A percentile compares a stretch with the other conserved stretches of the same genome.
These are phyloP conservation scores for Helarctos malayanus DNA, from an alignment of 2,797 vertebrate genomes.

Conservation along the genomic window DNA sequence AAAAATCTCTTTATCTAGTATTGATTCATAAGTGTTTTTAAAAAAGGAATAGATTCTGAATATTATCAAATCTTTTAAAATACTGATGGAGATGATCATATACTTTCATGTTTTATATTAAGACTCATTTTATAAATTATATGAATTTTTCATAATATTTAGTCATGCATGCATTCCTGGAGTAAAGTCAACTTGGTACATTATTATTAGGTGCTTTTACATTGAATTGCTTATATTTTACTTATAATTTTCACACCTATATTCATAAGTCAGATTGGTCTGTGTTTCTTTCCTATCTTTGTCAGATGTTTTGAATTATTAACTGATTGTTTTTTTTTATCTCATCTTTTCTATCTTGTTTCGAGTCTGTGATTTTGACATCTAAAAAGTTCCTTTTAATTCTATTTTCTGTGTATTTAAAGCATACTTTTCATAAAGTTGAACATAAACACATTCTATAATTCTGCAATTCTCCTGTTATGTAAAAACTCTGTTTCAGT, in stretches of 20 bases:
- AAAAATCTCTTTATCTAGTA: not conserved
- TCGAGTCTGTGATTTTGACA: conserved; percentile 52
- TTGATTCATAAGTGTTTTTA: conserved; percentile 8
- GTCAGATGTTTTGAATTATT: conserved; percentile 43
- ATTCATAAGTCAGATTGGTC: conserved; percentile 44
- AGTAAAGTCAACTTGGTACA: conserved; percentile 38
- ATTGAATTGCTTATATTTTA: conserved; percentile 65
- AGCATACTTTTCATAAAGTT: conserved; percentile 16
- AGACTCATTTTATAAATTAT: conserved; percentile 57
- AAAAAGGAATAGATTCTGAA: conserved; percentile 8
- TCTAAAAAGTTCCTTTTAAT: conserved; percentile 31
- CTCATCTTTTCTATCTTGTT: conserved; percentile 52
- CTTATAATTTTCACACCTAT: conserved; percentile 67
- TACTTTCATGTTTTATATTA: conserved; percentile 13
- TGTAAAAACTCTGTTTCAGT: not conserved
- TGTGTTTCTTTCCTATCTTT: not conserved
- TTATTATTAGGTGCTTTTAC: conserved; percentile 57
- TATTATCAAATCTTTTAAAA: conserved; percentile 29
- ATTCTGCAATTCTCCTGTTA: conserved; percentile 26
- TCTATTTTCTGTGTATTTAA: conserved; percentile 33
- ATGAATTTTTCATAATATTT: conserved; percentile 60
- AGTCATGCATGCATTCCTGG: conserved; percentile 12
- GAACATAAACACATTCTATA: not conserved
- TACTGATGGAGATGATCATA: conserved; percentile 4
- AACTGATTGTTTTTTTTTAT: not conserved